These are phyloP conservation scores for Allochrocebus solatus DNA, from an alignment of 2,797 vertebrate genomes.

Conservation along the genomic window DNA sequence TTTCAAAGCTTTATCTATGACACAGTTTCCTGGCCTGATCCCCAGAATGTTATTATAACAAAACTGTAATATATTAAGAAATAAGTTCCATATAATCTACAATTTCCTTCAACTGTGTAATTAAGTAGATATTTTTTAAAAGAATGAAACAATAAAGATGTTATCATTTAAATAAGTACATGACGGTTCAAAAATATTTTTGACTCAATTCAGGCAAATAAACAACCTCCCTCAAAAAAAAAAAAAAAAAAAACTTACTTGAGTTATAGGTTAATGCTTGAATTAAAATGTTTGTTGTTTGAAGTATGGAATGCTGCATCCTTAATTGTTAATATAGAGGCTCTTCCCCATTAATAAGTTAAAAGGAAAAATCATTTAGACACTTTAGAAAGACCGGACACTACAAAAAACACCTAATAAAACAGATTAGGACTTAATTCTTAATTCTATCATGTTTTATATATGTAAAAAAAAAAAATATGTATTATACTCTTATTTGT, in stretches of 20 bases:
- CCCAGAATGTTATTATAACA: conserved; percentile 29
- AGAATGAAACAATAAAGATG: conserved; percentile 27
- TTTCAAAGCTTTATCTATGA: conserved; percentile 26
- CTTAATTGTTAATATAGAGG: conserved; percentile 10
- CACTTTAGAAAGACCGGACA: conserved; percentile 5
- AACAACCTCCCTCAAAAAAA: not conserved
- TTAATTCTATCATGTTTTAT: not conserved
- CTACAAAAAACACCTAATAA: conserved; percentile 26
- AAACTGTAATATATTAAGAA: not conserved
- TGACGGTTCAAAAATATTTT: conserved; percentile 30
- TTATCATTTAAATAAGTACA: conserved; percentile 20
- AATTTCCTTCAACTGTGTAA: conserved; percentile 40
- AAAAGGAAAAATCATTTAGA: conserved; percentile 46
- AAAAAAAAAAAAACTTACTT: not conserved
- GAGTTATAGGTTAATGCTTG: not conserved
- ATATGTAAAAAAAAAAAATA: not conserved
- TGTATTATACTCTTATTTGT: too few relatives aligned
- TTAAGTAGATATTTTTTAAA: not conserved
- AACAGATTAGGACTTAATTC: conserved; percentile 9
- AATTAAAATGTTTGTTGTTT: conserved; percentile 2
- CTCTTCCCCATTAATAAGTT: not conserved
- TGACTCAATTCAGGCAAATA: conserved; percentile 8
- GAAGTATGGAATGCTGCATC: not conserved
- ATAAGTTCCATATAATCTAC: not conserved
- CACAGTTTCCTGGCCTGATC: not conserved